Evolutionary conservation across 2,113 vertebrate species (phyloP), one percentile per base, ranked within the genome.

Genomic region (Perca schrenkii): DNA sequence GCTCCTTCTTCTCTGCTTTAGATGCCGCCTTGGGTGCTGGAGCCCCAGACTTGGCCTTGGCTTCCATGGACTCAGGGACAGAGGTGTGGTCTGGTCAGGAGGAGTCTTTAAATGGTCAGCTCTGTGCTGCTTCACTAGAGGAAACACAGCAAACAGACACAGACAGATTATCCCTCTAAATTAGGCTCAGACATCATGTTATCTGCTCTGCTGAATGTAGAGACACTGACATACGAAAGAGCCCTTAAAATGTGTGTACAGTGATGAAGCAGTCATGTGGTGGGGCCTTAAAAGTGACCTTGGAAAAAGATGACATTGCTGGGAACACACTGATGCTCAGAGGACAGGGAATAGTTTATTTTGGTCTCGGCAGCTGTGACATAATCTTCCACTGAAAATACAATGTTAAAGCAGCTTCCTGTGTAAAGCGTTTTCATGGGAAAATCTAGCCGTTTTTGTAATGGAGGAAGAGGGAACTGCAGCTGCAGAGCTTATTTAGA

Each of bases 1-100:
- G 89, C 75, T 96, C 95, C 81, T 95, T 96, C 88, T 96, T 96
- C 84, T 96, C 95, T 50, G 57, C 88, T 93, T 95, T 95, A 47
- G 94, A 64, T 72, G 85, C 79, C 40, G 89, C 81, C 57, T 95
- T 96, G 66, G 93, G 84, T 31, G 70, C 88, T 10, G 92, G 62
- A 69, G 91, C 88, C 34, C 90, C 93, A 22, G 92, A 88, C 87
- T 95, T 96, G 67, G 91, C 79, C 76, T 96, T 96, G 82, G 91
- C 81, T 82, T 96, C 95, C 95, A 95, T 96, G 88, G 82, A 92
- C 85, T 79, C 52, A 10, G 80, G 63, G 80, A 92, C 81, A 79
- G 85, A 93, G 89, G 91, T 90, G 83, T 86, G 86, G 85, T 86
- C 79, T 91, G 82, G 84, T 84, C 71, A 65, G 83, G 21, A 68